phyloP scores from a whole-genome alignment of 92 coral and sea anemone genomes.

The Epizoanthus illoricatus region DNA sequence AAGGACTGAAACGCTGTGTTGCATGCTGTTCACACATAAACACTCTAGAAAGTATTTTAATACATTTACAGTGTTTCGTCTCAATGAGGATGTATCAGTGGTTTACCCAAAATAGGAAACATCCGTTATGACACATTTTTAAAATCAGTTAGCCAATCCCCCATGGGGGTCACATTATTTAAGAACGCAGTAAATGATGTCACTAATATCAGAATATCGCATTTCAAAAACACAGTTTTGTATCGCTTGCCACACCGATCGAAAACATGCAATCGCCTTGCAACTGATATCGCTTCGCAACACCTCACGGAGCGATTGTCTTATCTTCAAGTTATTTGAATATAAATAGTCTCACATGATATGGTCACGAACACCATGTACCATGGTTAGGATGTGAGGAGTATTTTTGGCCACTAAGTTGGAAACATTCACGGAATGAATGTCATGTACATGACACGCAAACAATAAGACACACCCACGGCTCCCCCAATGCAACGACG shows the following conservation, averaged over 20 bases:
- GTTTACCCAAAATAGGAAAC: slow-evolving; percentile 28
- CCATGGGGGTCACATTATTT: slow-evolving; percentile 22
- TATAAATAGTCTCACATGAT: background rate
- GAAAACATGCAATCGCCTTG: background rate
- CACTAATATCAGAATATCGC: background rate
- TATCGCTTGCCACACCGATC: background rate
- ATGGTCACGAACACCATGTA: background rate
- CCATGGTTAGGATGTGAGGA: background rate
- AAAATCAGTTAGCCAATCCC: slow-evolving; percentile 10
- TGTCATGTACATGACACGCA: slow-evolving; percentile 32
- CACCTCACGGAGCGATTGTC: background rate
- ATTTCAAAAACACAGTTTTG: background rate
- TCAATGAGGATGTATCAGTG: background rate
- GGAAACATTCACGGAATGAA: slow-evolving; percentile 29
- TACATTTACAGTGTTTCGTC: slow-evolving; percentile 3
- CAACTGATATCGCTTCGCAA: no score
- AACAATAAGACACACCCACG: slow-evolving; percentile 26
- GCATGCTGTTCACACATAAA: slow-evolving; percentile 6
- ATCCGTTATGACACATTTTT: background rate
- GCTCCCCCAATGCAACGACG: background rate
- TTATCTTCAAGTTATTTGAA: background rate
- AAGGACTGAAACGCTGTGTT: background rate
- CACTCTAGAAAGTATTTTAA: background rate
- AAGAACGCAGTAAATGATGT: slow-evolving; percentile 12
- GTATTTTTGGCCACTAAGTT: background rate